Conservation (phyloP, 2,113 vertebrate species). For the Neopipo cinnamomea region DNA sequence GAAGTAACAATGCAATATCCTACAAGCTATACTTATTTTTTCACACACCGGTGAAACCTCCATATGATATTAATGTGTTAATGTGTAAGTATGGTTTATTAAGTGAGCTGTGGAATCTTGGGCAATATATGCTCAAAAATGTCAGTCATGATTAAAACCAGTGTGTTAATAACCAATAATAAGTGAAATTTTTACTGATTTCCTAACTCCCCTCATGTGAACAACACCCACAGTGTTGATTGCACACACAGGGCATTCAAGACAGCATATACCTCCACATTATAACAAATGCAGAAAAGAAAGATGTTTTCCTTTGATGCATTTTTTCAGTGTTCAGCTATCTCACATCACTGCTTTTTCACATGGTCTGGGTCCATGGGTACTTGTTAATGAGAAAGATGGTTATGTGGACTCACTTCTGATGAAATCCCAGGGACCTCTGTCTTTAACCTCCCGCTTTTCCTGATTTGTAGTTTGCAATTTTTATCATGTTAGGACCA, state of each 20-base stretch:
- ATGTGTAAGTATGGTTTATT: not conserved
- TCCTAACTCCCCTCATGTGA: not conserved
- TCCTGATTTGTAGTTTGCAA: not conserved
- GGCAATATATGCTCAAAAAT: not conserved
- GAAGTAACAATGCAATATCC: not conserved
- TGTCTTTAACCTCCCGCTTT: not conserved
- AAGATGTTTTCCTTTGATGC: not conserved
- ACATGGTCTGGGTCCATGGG: not conserved
- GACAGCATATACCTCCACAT: not conserved
- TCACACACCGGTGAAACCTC: not conserved
- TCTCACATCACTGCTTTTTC: not conserved
- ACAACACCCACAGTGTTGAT: not conserved
- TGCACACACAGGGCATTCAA: not conserved
- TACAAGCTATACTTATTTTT: not conserved
- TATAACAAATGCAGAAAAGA: not conserved
- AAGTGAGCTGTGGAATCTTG: not conserved
- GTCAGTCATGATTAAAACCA: not conserved
- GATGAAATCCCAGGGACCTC: not conserved
- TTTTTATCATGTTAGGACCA: not conserved
- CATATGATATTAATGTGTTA: not conserved
- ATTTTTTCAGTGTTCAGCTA: not conserved
- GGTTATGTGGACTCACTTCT: not conserved
- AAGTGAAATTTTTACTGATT: not conserved
- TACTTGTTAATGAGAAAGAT: not conserved
- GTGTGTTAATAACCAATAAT: not conserved